Percentiles rank a stretch among this genome's conserved stretches.
Evolutionary conservation across 2,113 vertebrate genomes (phyloP).

Genomic region (Pristiophorus japonicus): DNA sequence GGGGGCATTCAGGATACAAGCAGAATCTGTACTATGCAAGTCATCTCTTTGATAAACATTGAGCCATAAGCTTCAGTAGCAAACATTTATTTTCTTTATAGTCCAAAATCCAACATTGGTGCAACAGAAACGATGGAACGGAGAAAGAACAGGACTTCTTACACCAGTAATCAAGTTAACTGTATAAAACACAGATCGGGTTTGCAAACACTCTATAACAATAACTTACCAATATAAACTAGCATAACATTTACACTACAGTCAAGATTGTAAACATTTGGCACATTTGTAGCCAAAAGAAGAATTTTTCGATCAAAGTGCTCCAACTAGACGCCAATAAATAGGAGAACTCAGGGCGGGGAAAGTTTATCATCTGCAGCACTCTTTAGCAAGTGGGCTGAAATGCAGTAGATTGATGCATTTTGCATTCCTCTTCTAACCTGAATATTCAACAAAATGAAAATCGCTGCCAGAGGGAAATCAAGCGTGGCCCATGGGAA

Average conservation of each 20-base stretch:
- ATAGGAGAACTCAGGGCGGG: neutral
- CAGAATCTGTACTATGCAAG: neutral
- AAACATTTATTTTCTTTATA: slow-evolving; percentile 22
- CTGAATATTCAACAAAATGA: neutral
- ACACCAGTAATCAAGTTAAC: neutral
- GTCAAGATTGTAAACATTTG: slow-evolving; percentile 72
- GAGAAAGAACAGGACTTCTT: neutral
- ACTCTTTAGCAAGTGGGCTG: neutral
- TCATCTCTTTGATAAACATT: neutral
- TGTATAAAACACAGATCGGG: neutral
- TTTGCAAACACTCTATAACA: slow-evolving; percentile 48
- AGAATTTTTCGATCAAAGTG: slow-evolving; percentile 71
- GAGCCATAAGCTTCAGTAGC: neutral
- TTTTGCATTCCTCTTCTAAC: slow-evolving; percentile 25
- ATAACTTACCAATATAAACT: slow-evolving; percentile 72
- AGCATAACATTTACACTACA: slow-evolving; percentile 59
- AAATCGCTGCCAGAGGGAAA: slow-evolving; percentile 46
- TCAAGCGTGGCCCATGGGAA: slow-evolving; percentile 83
- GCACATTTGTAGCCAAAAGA: slow-evolving; percentile 60
- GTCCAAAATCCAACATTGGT: slow-evolving; percentile 19
- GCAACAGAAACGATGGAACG: neutral
- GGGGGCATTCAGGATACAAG: neutral
- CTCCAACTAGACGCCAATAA: slow-evolving; percentile 64
- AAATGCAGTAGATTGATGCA: slow-evolving; percentile 1
- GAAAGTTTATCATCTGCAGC: neutral